Base-by-base conservation (phyloP, 2,797 vertebrate genomes). In the Centroberyx gerrardi region DNA sequence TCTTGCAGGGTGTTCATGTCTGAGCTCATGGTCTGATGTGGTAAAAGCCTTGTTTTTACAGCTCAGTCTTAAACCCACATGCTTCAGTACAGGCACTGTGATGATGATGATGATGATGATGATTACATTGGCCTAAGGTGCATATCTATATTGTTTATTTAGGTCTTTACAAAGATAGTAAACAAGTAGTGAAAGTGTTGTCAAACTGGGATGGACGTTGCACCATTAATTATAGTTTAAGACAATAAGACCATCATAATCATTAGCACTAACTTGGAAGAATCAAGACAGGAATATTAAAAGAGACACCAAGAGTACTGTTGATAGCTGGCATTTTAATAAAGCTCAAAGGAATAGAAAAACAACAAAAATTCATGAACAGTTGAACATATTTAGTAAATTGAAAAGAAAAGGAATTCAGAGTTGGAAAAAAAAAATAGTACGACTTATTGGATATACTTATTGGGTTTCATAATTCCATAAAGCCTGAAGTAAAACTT, bases 261-360 rank as follows among this genome's bases (percentile, higher is more conserved):
- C 44, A 28, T 6, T 42, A 13, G 10, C 10, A 12, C 3, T 42
- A 42, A 42, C 12, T 42, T 8, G 8, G 61, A 46, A 65, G 9
- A 58, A 27, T 62, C 3, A 17, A 46, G 44, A 38, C 42, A 58
- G 3, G 31, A 4, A 71, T 18, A n/a, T 65, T 7, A 80, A 85
- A 67, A 76, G 38, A 83, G 80, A 88, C 65, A 78, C 22, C 29
- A 60, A 36, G 33, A 51, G 52, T 80, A 82, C 73, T 86, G 87
- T 90, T 93, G 90, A 94, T 91, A 92, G 92, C 90, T 89, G 89
- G 87, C 87, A 92, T 94, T 95, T 95, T 94, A 95, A 92, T 94
- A 90, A 92, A 92, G 88, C 88, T 92, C 78, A 85, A 93, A 90
- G 61, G 69, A 91, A 92, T 92, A 89, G 27, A 88, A 92, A 92